Evolutionary conservation across 1,140 invertebrate species (phyloP).

Genomic region (Caenorhabditis inopinata): DNA sequence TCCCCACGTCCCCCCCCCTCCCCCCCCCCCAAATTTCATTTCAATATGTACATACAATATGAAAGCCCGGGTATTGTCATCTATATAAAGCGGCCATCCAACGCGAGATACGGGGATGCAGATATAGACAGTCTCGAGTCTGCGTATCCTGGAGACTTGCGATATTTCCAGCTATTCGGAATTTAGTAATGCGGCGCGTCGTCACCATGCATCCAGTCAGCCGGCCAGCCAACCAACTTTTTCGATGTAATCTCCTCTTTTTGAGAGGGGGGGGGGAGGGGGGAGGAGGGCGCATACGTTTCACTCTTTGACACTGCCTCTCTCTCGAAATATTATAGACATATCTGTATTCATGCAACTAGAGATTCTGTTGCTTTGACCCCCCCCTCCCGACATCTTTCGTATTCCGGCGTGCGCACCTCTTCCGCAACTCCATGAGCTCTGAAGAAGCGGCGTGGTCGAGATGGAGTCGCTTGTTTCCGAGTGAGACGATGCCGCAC

Average conservation of each 20-base stretch:
- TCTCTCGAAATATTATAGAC: constrained; percentile 8
- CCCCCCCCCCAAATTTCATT: not conserved
- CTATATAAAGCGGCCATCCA: not conserved
- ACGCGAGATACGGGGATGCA: not conserved
- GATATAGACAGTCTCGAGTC: constrained; percentile 28
- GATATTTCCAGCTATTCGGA: constrained; percentile 17
- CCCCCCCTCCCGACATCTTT: not conserved
- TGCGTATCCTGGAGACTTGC: not conserved
- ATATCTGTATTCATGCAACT: not conserved
- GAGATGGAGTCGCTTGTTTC: constrained; percentile 19
- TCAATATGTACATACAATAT: constrained; percentile 13
- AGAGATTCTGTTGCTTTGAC: constrained; percentile 6
- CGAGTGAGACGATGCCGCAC: not conserved
- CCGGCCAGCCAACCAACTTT: constrained; percentile 14
- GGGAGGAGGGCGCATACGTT: not conserved
- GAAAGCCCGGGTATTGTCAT: constrained; percentile 18
- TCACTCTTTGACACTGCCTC: constrained; percentile 9
- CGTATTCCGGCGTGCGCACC: not conserved
- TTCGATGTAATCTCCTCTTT: constrained; percentile 25
- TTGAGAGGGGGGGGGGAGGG: not conserved
- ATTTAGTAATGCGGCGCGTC: not conserved
- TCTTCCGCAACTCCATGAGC: not conserved
- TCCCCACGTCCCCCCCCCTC: no score
- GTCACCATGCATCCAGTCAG: constrained; percentile 19
- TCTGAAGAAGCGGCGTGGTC: constrained; percentile 12